Evolutionary conservation across 2,888 invertebrate species (phyloP), one percentile per base, ranked within the genome.

Genomic region (Epinotia bilunana): DNA sequence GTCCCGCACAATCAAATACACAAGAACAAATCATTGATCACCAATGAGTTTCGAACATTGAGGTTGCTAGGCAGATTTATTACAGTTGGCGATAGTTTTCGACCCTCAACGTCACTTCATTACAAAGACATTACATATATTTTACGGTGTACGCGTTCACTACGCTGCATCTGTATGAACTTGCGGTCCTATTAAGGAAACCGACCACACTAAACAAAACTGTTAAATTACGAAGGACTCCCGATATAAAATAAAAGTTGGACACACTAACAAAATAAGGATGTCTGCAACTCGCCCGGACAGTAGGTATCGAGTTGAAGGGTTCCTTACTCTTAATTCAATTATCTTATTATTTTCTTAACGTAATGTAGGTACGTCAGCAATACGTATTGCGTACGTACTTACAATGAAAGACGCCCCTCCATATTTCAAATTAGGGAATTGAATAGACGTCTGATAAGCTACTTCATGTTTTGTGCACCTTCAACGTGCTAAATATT

Each of bases 241-340:
- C 12, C 12, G 55, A 33, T 16, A 23, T 18, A 58, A 46, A 18
- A 11, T 13, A 58, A 46, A 11, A 12, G 18, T 16, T n/a, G 7
- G 39, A 20, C 53, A 20, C 53, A 53, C 28, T 39, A 20, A 2
- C 12, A 49, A 65, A 73, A 67, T 49, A 13, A 33, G 16, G 18
- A 28, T 11, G n/a, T 6, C 12, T 23, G 46, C 20, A 20, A 67
- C 28, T 62, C 60, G 33, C 43, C 39, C 43, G n/a, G 49, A 18
- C 58, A 69, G 46, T 46, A 28, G 20, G 43, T 65, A 53, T 43
- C 53, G 63, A 61, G 71, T 65, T 61, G 69, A 83, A 83, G 77
- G 76, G 73, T 78, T 79, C 63, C 77, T 62, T 88, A 89, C 88
- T 89, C 77, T 61, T 88, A 89, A 89, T 90, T 85, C 69, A 87